These are phyloP conservation scores for Scylla paramamosain DNA, from an alignment of 1,140 invertebrate species.

Conservation along the genomic window DNA sequence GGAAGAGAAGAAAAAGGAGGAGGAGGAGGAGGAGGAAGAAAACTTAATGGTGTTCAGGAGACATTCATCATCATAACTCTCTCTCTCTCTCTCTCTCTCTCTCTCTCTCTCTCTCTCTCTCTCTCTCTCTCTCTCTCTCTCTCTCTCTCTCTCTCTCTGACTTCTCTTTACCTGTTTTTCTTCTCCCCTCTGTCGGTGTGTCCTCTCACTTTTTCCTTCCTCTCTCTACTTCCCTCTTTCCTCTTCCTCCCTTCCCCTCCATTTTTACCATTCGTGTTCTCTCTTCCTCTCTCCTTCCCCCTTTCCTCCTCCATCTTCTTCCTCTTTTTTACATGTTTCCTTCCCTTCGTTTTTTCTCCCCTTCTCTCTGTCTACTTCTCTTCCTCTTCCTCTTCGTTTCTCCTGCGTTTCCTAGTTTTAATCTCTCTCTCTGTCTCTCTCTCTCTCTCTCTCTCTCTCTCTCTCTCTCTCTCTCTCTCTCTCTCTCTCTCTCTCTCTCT, in stretches of 20 bases:
- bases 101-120: slow-evolving; percentile 16
- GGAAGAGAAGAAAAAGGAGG: no score
- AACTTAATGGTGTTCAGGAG: no score
- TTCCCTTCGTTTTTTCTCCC: neutral
- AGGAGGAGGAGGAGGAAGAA: no score
- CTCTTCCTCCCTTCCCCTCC: neutral
- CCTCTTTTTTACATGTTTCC: neutral
- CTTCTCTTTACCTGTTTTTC: neutral
- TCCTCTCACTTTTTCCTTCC: neutral
- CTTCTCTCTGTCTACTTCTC: neutral
- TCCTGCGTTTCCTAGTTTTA: no score
- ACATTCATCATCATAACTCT: no score
- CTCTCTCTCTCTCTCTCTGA: neutral
- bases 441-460: no score
- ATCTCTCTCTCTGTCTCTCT: no score
- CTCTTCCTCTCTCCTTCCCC: neutral
- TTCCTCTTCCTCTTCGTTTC: neutral
- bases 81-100: slow-evolving; percentile 9
- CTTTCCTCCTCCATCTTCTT: neutral
- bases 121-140: slow-evolving; percentile 17
- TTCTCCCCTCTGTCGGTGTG: neutral
- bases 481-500: no score
- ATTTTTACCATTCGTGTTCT: neutral
- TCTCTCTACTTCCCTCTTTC: neutral
- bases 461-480: no score